Base-by-base conservation (phyloP, 2,888 invertebrate species). In the Uloborus plumipes region DNA sequence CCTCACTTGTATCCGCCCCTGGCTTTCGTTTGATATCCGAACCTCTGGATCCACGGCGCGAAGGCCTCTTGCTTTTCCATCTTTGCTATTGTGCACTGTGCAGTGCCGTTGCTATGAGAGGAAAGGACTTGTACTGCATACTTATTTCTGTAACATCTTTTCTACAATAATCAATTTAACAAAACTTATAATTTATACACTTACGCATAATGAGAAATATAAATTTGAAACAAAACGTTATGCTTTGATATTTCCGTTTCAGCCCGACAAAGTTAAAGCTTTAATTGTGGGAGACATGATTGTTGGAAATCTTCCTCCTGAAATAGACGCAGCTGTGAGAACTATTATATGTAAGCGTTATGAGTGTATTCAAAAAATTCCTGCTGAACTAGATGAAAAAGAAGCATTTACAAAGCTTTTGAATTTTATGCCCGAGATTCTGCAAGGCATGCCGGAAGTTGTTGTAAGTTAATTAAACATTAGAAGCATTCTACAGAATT, bases 231-330 rank as follows among this genome's bases (percentile, higher is more conserved):
- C 9, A 9, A 6, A 11, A n/a, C n/a, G 39, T 39, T 39, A 39
- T 31, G 55, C 14, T 47, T 13, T 39, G 15, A 31, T 22, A 53
- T 15, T 69, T 72, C 59, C 26, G 4, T 70, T 74, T 9, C 64
- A 81, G 80, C 74, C 74, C 16, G 74, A 75, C 15, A 53, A 74
- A 61, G 64, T 81, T 2, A 70, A 74, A 20, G 70, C 31, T 11
- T 20, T 81, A 1, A 39, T 81, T 22, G 64, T 74, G 0, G 80
- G 75, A 51, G 80, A 81, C 18, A 81, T 81, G 70, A 26, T 26
- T 47, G 73, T 70, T 7, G 49, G 58, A 22, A 64, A 64, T 39
- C 4, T 39, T 2, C 18, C 70, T 4, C 26, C 69, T 2, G 61
- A 22, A 16, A 50, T 70, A 7, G 3, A 58, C 11, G 31, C 58